Evolutionary conservation across 2,797 vertebrate species (phyloP).

Genomic region (Gorsachius magnificus): DNA sequence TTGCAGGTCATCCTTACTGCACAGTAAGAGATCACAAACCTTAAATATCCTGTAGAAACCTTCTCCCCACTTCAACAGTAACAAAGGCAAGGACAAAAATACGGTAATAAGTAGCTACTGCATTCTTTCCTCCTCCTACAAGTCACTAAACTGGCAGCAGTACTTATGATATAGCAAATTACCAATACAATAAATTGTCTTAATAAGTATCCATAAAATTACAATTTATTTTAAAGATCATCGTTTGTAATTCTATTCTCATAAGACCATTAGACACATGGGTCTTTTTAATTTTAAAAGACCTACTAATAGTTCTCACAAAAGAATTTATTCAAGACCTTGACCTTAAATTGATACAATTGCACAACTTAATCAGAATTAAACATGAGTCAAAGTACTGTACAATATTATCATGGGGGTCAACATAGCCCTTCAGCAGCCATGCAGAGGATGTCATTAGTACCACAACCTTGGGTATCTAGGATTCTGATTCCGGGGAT

Average conservation of each 20-base stretch:
- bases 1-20: background rate
- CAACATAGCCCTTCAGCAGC: conserved; percentile 7
- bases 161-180: conserved; percentile 54
- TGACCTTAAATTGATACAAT: conserved; percentile 72
- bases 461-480: background rate
- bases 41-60: background rate
- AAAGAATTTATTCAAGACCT: conserved; percentile 65
- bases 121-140: conserved; percentile 42
- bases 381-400: conserved; percentile 57
- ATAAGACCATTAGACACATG: conserved; percentile 46
- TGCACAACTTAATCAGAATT: conserved; percentile 72
- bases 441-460: background rate
- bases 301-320: conserved; percentile 52
- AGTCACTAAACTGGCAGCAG: conserved; percentile 41
- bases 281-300: conserved; percentile 67
- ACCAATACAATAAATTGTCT: conserved; percentile 52
- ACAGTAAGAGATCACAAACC: background rate
- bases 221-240: conserved; percentile 69
- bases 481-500: background rate
- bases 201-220: conserved; percentile 68
- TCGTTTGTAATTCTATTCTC: conserved; percentile 63
- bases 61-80: background rate
- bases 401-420: conserved; percentile 16
- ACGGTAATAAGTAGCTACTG: background rate
- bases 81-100: background rate